Evolutionary conservation across 2,113 vertebrate genomes (phyloP).

Genomic region (Isurus oxyrinchus): DNA sequence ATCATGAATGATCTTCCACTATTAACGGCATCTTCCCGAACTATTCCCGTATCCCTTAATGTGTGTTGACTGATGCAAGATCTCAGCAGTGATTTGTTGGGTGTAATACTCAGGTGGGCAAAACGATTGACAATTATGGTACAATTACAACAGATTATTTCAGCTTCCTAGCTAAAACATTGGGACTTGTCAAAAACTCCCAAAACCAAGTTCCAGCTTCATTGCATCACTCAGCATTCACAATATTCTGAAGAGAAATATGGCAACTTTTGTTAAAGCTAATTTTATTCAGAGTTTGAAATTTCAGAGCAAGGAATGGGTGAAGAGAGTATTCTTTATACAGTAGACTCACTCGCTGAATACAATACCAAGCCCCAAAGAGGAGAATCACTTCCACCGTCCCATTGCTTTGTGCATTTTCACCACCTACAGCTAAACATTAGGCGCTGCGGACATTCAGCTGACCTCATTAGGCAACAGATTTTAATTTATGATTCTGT

Average conservation of each 20-base stretch:
- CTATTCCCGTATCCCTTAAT: no score
- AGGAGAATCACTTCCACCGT: not conserved
- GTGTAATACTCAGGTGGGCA: not conserved
- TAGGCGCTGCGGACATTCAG: not conserved
- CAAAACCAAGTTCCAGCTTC: not conserved
- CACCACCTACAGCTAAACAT: not conserved
- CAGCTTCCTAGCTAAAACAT: not conserved
- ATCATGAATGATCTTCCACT: no score
- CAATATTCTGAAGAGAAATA: not conserved
- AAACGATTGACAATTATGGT: not conserved
- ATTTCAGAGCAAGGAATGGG: not conserved
- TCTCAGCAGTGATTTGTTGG: not conserved
- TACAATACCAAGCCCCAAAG: not conserved
- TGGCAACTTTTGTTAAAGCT: not conserved
- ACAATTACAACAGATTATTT: not conserved
- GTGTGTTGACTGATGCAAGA: not conserved
- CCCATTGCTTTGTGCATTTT: not conserved
- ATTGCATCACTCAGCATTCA: not conserved
- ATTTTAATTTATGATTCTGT: slow-evolving; percentile 23
- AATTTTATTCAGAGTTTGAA: not conserved
- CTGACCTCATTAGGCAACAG: not conserved
- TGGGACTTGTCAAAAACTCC: not conserved
- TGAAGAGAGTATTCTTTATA: not conserved
- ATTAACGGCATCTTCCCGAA: no score
- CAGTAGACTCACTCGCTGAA: not conserved